Evolutionary conservation across 2,797 vertebrate genomes (phyloP).

Genomic region (Artibeus jamaicensis): DNA sequence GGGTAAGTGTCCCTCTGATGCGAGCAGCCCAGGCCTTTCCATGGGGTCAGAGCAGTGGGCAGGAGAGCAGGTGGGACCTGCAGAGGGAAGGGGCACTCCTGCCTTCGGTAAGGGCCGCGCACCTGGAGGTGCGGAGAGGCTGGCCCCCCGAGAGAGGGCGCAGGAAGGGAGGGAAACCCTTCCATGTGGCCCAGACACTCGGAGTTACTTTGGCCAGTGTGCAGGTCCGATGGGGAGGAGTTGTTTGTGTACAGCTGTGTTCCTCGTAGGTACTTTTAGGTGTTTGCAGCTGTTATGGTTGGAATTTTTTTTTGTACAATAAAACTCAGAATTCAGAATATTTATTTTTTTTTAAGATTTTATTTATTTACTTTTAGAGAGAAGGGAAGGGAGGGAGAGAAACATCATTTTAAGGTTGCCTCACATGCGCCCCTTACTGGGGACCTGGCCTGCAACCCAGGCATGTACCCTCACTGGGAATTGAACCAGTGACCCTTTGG

Average conservation of each 20-base stretch:
- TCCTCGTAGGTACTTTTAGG: neutral
- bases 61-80: neutral
- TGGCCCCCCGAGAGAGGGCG: neutral
- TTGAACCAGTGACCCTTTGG: too few species aligned
- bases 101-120: neutral
- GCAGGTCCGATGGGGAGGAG: neutral
- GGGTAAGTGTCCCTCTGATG: neutral
- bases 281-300: neutral
- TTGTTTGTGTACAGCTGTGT: neutral
- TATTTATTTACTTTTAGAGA: too few species aligned
- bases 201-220: neutral
- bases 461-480: too few species aligned
- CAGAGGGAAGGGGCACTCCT: neutral
- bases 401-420: too few species aligned
- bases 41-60: neutral
- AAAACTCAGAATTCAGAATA: neutral
- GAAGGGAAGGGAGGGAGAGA: too few species aligned
- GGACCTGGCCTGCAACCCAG: too few species aligned
- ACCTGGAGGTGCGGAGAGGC: neutral
- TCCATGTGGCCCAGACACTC: rapidly evolving
- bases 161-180: neutral
- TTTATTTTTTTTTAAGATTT: neutral
- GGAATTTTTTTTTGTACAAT: neutral
- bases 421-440: too few species aligned
- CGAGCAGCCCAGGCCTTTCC: neutral